Conservation (phyloP, 2,888 invertebrate genomes). For the Dryadula phaetusa region DNA sequence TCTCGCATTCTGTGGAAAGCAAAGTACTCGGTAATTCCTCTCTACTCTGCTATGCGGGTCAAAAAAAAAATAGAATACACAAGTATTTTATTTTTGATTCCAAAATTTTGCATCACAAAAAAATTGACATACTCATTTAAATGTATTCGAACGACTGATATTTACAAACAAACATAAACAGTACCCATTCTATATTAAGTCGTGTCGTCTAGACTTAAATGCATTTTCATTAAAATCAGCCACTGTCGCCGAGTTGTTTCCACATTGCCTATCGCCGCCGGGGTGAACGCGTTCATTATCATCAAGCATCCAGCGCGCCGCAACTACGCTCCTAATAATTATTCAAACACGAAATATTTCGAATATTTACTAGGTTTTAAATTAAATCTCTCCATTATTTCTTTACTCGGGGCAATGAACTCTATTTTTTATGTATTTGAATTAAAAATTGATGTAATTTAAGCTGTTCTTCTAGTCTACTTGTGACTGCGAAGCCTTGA, state of each 20-base stretch:
- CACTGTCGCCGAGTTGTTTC: background rate
- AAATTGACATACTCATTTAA: no score
- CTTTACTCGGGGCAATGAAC: no score
- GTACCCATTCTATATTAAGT: background rate
- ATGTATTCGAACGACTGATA: no score
- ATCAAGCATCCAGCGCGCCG: background rate
- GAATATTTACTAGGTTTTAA: background rate
- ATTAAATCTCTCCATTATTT: background rate
- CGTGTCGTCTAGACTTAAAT: background rate
- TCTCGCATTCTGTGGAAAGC: no score
- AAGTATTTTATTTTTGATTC: no score
- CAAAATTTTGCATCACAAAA: no score
- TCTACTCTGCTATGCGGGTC: no score
- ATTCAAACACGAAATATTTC: background rate
- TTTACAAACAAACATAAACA: background rate
- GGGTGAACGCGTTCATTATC: background rate
- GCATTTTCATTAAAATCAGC: conserved; percentile 3
- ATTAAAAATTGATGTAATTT: no score
- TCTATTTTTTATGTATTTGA: background rate
- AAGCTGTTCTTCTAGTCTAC: no score
- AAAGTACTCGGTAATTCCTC: no score
- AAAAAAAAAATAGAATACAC: no score
- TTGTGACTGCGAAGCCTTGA: no score
- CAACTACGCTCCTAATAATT: background rate
- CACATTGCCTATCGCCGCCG: background rate